A percentile compares a stretch with the other conserved stretches of the same genome.
Evolutionary conservation across 2,797 vertebrate species (phyloP).

Genomic region (Sandelia bainsii): DNA sequence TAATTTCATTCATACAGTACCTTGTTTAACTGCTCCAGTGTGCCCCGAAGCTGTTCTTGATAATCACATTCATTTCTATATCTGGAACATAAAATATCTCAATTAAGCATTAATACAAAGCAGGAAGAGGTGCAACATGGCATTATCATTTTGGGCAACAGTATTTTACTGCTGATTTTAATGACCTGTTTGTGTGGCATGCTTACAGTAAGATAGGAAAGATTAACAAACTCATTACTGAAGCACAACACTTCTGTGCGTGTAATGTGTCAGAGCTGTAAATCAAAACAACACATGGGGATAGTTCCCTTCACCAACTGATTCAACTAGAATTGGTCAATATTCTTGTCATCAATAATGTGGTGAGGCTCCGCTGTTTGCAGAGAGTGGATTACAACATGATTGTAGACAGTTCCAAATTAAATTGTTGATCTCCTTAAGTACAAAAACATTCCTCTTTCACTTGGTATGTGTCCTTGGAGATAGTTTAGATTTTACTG

Average conservation of each 20-base stretch:
- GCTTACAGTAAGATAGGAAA: not conserved
- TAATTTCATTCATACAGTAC: conserved; percentile 46
- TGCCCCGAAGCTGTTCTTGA: conserved; percentile 89
- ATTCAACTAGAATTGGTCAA: conserved; percentile 19
- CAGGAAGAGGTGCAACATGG: not conserved
- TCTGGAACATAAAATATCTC: conserved; percentile 78
- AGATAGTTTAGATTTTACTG: not conserved
- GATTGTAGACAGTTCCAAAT: not conserved
- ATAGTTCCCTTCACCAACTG: conserved; percentile 10
- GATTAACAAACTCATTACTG: not conserved
- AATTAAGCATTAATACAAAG: conserved; percentile 15
- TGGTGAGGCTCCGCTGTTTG: not conserved
- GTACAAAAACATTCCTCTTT: not conserved
- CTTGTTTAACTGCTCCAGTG: conserved; percentile 94
- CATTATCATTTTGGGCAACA: no score
- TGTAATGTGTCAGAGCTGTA: not conserved
- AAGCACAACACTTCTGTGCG: not conserved
- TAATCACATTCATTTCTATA: conserved; percentile 94
- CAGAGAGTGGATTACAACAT: not conserved
- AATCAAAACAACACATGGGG: not conserved
- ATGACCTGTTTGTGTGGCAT: not conserved
- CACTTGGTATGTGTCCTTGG: not conserved
- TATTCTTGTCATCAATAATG: conserved; percentile 20
- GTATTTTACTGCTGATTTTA: not conserved
- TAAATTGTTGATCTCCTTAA: conserved; percentile 2